Conservation (phyloP, 1,140 invertebrate genomes). For the Lucilia cuprina region DNA sequence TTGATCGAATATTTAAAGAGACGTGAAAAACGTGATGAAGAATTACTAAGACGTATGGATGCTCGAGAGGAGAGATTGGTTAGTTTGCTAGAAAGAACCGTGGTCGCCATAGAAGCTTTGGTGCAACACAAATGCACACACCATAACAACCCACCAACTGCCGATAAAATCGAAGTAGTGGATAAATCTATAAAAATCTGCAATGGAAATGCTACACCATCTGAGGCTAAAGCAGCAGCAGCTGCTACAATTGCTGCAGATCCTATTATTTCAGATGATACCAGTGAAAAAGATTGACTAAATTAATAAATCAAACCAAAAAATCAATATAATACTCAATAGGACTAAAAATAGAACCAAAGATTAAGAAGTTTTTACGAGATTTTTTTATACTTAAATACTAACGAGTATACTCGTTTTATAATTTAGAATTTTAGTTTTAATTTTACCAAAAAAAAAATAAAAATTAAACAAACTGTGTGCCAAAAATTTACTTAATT, state of each 20-base stretch:
- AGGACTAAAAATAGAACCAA: slow-evolving; percentile 27
- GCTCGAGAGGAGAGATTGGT: slow-evolving; percentile 57
- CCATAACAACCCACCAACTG: background rate
- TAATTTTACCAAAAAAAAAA: background rate
- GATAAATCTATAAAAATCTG: background rate
- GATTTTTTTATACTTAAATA: background rate
- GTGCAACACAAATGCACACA: slow-evolving; percentile 38
- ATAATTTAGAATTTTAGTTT: slow-evolving; percentile 10
- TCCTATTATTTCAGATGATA: background rate
- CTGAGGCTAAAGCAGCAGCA: background rate
- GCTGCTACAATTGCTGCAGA: background rate
- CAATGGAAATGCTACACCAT: background rate
- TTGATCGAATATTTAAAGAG: slow-evolving; percentile 60
- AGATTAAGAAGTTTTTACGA: slow-evolving; percentile 11
- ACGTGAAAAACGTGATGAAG: slow-evolving; percentile 57
- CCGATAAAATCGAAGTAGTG: background rate
- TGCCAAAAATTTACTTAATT: slow-evolving; percentile 42
- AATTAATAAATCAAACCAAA: background rate
- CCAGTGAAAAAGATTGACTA: background rate
- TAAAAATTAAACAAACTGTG: background rate
- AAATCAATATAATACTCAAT: slow-evolving; percentile 2
- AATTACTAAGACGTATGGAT: slow-evolving; percentile 58
- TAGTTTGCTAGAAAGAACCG: slow-evolving; percentile 55
- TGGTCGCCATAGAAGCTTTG: slow-evolving; percentile 54
- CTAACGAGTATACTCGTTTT: background rate